Evolutionary conservation across 2,888 invertebrate species (phyloP), one percentile per base, ranked within the genome.

Genomic region (Tetropium fuscum): DNA sequence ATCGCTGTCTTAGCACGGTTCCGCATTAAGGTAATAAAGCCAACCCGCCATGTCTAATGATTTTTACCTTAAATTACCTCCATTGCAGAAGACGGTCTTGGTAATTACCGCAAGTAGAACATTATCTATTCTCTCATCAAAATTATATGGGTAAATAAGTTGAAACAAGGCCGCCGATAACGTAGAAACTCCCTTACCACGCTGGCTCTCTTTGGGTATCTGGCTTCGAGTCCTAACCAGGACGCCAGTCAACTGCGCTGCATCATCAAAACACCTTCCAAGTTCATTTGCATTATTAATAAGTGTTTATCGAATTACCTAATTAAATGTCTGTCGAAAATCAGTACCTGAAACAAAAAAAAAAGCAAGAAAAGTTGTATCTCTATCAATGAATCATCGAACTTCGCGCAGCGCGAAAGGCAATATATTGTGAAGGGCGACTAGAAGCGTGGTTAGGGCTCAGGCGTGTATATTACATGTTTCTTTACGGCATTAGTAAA

Each of bases 71-170:
- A 55, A 58, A 49, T 59, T 55, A 55, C 45, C 55, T 61, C 40
- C 27, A 51, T 34, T 45, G 48, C 48, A 19, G 19, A 60, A 45
- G 56, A 47, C 27, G 53, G 45, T 34, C 38, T 20, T n/a, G 53
- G 57, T 67, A 67, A 67, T 64, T 64, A 67, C 67, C 58, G 49
- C 55, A 60, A 62, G 58, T 58, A 44, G 62, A 63, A 63, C 67
- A 67, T 64, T 67, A 67, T 67, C 67, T 60, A 62, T 64, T 67
- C 58, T 48, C 60, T 57, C 67, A 63, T 64, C 67, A 59, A 53
- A 63, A 67, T 64, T 67, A 60, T 67, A 63, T 58, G 63, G 63
- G 60, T 67, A 63, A 63, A 67, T 64, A 67, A 67, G 67, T 64
- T 47, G 67, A 60, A 64, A 64, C 58, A 58, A 56, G 53, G 51